Evolutionary conservation across 2,797 vertebrate genomes (phyloP).

Genomic region (Clarias fuscus): DNA sequence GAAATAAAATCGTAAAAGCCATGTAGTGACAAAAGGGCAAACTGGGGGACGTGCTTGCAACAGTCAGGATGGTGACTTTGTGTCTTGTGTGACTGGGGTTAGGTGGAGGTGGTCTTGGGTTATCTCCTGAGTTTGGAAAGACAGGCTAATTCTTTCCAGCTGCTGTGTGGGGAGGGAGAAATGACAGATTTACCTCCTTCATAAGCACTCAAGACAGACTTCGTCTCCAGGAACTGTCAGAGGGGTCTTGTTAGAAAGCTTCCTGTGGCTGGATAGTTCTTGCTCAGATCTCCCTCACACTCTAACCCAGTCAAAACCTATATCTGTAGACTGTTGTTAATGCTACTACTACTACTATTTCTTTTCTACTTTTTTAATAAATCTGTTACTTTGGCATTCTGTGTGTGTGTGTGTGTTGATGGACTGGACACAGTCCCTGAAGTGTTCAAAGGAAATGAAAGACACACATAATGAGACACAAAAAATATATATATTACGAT

Average conservation of each 20-base stretch:
- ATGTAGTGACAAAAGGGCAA: neutral
- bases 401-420: neutral
- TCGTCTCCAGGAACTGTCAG: slow-evolving; percentile 70
- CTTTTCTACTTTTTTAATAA: neutral
- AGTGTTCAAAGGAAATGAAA: neutral
- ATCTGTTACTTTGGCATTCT: neutral
- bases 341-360: neutral
- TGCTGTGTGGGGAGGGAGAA: slow-evolving; percentile 65
- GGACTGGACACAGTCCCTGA: neutral
- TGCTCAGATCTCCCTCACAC: slow-evolving; percentile 40
- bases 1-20: neutral
- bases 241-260: slow-evolving; percentile 71
- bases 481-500: neutral
- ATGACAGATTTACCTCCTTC: slow-evolving; percentile 78
- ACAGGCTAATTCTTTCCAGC: slow-evolving; percentile 79
- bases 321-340: neutral
- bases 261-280: slow-evolving; percentile 56
- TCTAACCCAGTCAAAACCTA: slow-evolving; percentile 29
- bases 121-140: slow-evolving; percentile 69
- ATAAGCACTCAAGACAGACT: slow-evolving; percentile 74
- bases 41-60: neutral
- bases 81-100: slow-evolving; percentile 57
- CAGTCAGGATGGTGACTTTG: slow-evolving; percentile 10
- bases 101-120: slow-evolving; percentile 60
- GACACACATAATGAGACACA: neutral